Evolutionary conservation across 2,113 vertebrate species (phyloP).

Genomic region (Gnathonemus longibarbis): DNA sequence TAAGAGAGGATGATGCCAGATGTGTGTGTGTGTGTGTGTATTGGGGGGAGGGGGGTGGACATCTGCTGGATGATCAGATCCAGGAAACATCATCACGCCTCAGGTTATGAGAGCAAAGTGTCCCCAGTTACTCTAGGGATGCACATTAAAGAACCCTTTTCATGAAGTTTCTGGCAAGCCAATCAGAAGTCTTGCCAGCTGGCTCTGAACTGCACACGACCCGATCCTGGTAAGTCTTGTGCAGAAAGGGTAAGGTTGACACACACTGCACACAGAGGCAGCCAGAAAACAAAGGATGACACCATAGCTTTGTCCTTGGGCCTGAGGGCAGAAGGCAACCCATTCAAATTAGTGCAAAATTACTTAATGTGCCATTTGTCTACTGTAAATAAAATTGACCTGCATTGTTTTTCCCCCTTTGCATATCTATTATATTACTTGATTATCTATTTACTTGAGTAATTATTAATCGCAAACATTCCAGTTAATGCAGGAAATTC

Average conservation of each 20-base stretch:
- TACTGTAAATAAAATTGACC: conserved; percentile 16
- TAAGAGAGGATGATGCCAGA: background rate
- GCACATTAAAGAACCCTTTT: background rate
- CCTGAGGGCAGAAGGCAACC: background rate
- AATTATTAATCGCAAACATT: background rate
- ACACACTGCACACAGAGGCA: background rate
- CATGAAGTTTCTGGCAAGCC: background rate
- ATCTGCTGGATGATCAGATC: background rate
- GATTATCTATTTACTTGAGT: no score
- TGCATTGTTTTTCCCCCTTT: conserved; percentile 12
- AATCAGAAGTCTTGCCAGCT: background rate
- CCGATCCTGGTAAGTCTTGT: background rate
- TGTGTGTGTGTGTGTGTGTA: no score
- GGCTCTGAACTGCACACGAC: background rate
- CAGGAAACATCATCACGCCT: background rate
- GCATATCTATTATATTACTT: background rate
- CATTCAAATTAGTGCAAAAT: conserved; percentile 3
- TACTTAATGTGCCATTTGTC: conserved; percentile 16
- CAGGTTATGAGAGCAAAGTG: background rate
- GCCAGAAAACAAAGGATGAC: background rate
- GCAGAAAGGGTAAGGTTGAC: no score
- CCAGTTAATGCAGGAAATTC: background rate
- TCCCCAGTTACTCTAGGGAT: background rate
- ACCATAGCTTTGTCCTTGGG: background rate
- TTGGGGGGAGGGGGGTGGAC: background rate